Evolutionary conservation across 2,888 invertebrate species (phyloP).

Genomic region (Gastrophysa polygoni): DNA sequence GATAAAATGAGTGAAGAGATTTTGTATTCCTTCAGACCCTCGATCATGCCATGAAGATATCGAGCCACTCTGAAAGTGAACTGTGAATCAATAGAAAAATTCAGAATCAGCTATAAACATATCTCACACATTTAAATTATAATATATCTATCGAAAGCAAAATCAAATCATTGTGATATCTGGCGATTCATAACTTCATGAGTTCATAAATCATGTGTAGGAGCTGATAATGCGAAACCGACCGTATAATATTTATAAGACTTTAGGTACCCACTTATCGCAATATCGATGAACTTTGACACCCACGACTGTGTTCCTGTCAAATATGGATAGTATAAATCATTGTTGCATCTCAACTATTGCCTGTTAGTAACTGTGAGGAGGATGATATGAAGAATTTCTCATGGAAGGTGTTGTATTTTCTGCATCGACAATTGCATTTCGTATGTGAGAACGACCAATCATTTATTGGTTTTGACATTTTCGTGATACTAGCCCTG

Average conservation of each 20-base stretch:
- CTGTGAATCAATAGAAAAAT: too few species aligned
- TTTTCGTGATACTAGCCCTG: too few species aligned
- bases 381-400: constrained; percentile 5
- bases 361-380: background rate
- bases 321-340: constrained; percentile 12
- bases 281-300: constrained; percentile 22
- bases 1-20: too few species aligned
- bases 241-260: constrained; percentile 3
- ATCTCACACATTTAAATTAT: too few species aligned
- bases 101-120: too few species aligned
- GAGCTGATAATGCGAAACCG: constrained; percentile 4
- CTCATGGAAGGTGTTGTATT: constrained; percentile 2
- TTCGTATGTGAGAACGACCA: background rate
- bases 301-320: constrained; percentile 13
- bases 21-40: too few species aligned
- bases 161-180: constrained; percentile 3
- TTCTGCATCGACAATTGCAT: background rate
- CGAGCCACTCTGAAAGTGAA: too few species aligned
- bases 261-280: constrained; percentile 12
- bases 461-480: too few species aligned
- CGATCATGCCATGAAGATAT: too few species aligned
- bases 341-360: constrained; percentile 15
- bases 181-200: constrained; percentile 6
- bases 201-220: constrained; percentile 6
- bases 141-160: too few species aligned